phyloP scores from a whole-genome alignment of 2,113 vertebrate genomes.

The Macroglossus sobrinus region DNA sequence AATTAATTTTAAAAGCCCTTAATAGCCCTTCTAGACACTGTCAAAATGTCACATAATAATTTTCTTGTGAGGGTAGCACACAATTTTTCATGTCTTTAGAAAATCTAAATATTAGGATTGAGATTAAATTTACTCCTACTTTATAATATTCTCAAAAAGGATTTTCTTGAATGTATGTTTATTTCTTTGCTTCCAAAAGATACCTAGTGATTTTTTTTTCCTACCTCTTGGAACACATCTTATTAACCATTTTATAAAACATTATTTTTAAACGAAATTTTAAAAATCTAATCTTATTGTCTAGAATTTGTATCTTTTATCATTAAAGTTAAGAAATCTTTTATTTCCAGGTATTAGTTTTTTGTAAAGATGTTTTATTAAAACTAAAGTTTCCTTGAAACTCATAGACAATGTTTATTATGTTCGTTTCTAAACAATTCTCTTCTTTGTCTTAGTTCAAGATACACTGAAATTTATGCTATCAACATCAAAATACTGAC shows the following conservation, averaged over 20 bases:
- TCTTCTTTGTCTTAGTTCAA: background rate
- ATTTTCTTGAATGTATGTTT: background rate
- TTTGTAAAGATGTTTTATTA: background rate
- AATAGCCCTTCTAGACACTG: background rate
- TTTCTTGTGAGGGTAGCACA: background rate
- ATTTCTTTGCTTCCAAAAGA: background rate
- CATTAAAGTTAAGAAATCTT: background rate
- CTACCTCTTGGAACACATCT: background rate
- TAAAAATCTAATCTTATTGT: background rate
- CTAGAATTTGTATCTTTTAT: background rate
- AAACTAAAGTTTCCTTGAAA: background rate
- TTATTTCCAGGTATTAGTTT: background rate
- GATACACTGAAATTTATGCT: background rate
- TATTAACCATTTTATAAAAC: background rate
- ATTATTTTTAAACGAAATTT: background rate
- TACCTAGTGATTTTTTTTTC: background rate
- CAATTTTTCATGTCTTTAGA: background rate
- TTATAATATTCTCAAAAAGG: background rate
- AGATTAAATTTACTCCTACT: background rate
- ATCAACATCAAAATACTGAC: background rate
- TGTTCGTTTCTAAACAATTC: background rate
- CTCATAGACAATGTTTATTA: background rate
- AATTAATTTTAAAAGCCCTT: background rate
- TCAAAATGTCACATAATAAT: background rate
- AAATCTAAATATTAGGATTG: background rate